phyloP scores from a whole-genome alignment of 2,888 invertebrate genomes.

The Apotomis betuletana region DNA sequence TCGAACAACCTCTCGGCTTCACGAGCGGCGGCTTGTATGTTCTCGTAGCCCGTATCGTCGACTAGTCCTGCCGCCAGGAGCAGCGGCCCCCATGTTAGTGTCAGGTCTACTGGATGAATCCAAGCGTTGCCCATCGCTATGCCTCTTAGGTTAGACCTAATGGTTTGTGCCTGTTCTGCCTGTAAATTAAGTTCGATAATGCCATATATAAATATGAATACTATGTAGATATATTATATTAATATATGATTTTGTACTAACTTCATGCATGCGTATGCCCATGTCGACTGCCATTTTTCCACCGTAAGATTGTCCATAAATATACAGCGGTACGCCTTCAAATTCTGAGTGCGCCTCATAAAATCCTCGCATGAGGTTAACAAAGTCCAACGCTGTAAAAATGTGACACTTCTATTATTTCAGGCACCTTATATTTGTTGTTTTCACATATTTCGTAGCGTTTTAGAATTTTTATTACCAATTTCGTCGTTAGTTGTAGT shows the following conservation, averaged over 20 bases:
- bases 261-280: constrained; percentile 84
- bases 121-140: constrained; percentile 94
- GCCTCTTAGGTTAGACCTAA: constrained; percentile 88
- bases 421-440: not conserved
- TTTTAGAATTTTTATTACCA: constrained; percentile 54
- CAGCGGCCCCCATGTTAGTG: constrained; percentile 92
- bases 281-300: constrained; percentile 97
- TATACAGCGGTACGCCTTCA: constrained; percentile 89
- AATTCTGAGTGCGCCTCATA: constrained; percentile 87
- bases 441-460: not conserved
- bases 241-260: constrained; percentile 57
- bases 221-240: not conserved
- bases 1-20: constrained; percentile 83
- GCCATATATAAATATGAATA: not conserved
- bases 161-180: constrained; percentile 85
- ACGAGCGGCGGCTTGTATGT: constrained; percentile 83
- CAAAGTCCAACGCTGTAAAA: constrained; percentile 87
- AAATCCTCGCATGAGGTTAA: constrained; percentile 88
- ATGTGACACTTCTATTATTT: not conserved
- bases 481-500: constrained; percentile 75
- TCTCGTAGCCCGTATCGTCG: constrained; percentile 85
- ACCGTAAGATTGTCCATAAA: constrained; percentile 95
- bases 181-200: constrained; percentile 50
- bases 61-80: constrained; percentile 89
- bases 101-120: constrained; percentile 94